Evolutionary conservation across 2,113 vertebrate genomes (phyloP), one percentile per base, ranked within the genome.

Genomic region (Catharus minimus): DNA sequence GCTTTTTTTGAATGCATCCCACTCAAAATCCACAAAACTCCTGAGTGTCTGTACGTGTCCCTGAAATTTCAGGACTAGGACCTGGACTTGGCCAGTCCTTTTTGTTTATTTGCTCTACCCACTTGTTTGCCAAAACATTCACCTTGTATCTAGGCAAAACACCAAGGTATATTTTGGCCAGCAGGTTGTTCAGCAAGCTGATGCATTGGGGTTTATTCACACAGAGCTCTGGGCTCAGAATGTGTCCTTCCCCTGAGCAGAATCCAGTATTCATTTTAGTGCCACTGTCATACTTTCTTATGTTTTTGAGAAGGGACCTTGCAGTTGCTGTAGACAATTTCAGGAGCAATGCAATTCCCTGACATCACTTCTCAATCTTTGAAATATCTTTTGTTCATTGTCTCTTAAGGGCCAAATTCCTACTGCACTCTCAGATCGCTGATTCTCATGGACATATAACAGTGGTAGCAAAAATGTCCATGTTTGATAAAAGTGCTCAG

Each of bases 1-100:
- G 13, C 1, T 1, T 75, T 26, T 49, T 50, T 84, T 57, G 0
- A 66, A 73, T 18, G 6, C 73, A 57, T 50, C 9, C 6, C 30
- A 62, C 14, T 33, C 32, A 81, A 73, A 61, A 90, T 39, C 60
- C 22, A 61, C 28, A 69, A 20, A 39, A 8, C 3, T 79, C 5
- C 33, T 38, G 16, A 28, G 11, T 0, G 9, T 38, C 26, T 5
- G 3, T 50, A 46, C 6, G 10, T 4, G 6, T 12, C 22, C 13
- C 50, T 74, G 44, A 72, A 74, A 52, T n/a, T 41, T 14, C 12
- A 60, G 24, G 22, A 9, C 14, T 30, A 13, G 19, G 7, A 56
- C 56, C 27, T n/a, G 46, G 46, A 41, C 30, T 32, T 49, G 16
- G 7, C 7, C 46, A n/a, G 28, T 50, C 5, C 2, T 43, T 87